A percentile compares a stretch with the other conserved stretches of the same genome.
These are phyloP conservation scores for Moxostoma hubbsi DNA, from an alignment of 2,797 vertebrate genomes.

Conservation along the genomic window DNA sequence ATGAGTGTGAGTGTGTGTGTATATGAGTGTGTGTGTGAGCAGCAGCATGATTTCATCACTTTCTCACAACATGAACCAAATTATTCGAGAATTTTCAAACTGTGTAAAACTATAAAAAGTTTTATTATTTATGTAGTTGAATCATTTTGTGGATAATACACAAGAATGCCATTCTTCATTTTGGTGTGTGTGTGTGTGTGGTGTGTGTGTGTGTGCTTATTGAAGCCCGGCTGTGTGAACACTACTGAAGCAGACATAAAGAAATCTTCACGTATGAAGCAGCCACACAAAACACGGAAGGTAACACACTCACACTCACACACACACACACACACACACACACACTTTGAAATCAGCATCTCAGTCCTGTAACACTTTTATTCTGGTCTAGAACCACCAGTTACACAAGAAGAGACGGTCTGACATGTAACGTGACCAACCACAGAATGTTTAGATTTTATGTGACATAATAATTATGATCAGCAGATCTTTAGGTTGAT, in stretches of 20 bases:
- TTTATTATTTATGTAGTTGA: background rate
- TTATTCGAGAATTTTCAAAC: background rate
- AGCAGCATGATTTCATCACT: too few relatives aligned
- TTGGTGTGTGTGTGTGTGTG: background rate
- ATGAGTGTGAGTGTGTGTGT: too few relatives aligned
- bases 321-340: background rate
- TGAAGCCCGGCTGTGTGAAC: slow-evolving; percentile 87
- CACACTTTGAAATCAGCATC: background rate
- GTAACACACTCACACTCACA: slow-evolving; percentile 59
- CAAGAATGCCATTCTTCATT: background rate
- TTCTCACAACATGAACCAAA: background rate
- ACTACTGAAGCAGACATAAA: slow-evolving; percentile 89
- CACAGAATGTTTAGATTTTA: too few relatives aligned
- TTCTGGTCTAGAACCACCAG: too few relatives aligned
- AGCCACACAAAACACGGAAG: slow-evolving; percentile 88
- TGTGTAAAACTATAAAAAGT: background rate
- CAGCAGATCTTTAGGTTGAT: too few relatives aligned
- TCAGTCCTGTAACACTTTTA: background rate
- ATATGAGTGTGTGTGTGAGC: too few relatives aligned
- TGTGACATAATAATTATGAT: too few relatives aligned
- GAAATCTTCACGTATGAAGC: slow-evolving; percentile 87
- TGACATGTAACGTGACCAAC: too few relatives aligned
- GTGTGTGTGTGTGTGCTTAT: slow-evolving; percentile 29
- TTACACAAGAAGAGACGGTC: too few relatives aligned
- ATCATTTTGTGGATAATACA: background rate